phyloP scores from a whole-genome alignment of 2,113 vertebrate genomes.

The Apaloderma vittatum region DNA sequence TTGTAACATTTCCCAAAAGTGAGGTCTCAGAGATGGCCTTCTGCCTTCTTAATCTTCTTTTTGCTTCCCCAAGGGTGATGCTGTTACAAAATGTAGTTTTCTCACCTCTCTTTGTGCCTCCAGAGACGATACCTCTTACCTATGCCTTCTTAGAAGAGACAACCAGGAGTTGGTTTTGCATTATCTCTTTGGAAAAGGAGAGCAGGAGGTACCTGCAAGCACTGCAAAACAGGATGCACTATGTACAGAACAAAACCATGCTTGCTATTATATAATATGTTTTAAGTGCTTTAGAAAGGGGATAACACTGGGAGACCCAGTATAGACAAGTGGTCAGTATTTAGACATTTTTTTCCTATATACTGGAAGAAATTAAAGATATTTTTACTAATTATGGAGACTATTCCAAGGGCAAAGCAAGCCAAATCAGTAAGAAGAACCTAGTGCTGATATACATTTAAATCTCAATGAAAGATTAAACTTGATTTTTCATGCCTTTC shows the following conservation, averaged over 20 bases:
- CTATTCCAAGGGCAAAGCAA: neutral
- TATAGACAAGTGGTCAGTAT: neutral
- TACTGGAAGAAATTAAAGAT: neutral
- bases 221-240: neutral
- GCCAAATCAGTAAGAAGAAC: neutral
- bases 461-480: neutral
- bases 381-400: neutral
- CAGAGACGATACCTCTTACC: neutral
- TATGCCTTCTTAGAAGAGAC: neutral
- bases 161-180: neutral
- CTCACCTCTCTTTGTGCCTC: neutral
- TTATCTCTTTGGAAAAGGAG: neutral
- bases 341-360: neutral
- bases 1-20: neutral
- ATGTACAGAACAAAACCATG: neutral
- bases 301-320: neutral
- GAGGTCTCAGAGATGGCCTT: neutral
- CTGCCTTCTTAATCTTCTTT: neutral
- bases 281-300: slow-evolving; percentile 2
- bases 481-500: neutral
- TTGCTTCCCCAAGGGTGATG: neutral
- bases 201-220: neutral
- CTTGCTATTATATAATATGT: neutral
- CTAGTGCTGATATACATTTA: neutral
- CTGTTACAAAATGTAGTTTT: neutral